Conservation (phyloP, 1,140 invertebrate genomes). For the Alviniconcha marisindica region DNA sequence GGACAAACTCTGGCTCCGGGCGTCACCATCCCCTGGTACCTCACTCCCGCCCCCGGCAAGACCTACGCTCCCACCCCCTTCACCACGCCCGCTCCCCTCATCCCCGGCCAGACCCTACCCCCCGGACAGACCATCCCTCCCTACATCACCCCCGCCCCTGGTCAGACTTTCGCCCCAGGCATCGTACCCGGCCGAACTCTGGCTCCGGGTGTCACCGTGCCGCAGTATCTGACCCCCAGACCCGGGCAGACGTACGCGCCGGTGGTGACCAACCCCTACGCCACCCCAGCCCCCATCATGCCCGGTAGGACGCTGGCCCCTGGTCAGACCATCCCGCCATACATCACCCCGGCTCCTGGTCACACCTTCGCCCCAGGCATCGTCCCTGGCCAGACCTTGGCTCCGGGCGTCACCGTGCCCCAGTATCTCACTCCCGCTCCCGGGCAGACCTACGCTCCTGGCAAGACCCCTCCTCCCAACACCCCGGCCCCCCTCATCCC, state of each 20-base stretch:
- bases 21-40: slow-evolving; percentile 43
- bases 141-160: slow-evolving; percentile 59
- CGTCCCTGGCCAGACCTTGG: slow-evolving; percentile 51
- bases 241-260: slow-evolving; percentile 43
- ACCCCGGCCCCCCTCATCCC: slow-evolving; percentile 51
- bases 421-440: slow-evolving; percentile 50
- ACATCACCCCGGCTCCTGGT: slow-evolving; percentile 61
- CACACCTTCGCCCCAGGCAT: slow-evolving; percentile 53
- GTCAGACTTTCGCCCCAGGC: slow-evolving; percentile 55
- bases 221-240: slow-evolving; percentile 39
- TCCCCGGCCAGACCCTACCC: slow-evolving; percentile 42
- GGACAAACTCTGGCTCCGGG: slow-evolving; percentile 50
- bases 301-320: slow-evolving; percentile 44
- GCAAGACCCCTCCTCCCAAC: slow-evolving; percentile 46
- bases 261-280: slow-evolving; percentile 37
- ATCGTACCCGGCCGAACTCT: slow-evolving; percentile 50
- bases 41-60: slow-evolving; percentile 54
- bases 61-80: slow-evolving; percentile 56
- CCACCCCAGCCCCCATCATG: slow-evolving; percentile 41
- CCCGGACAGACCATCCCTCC: slow-evolving; percentile 47
- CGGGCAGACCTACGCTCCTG: slow-evolving; percentile 51
- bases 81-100: slow-evolving; percentile 44
- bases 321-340: slow-evolving; percentile 46
- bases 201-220: slow-evolving; percentile 46
- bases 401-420: slow-evolving; percentile 47